These are phyloP conservation scores for Alviniconcha marisindica DNA, from an alignment of 1,140 invertebrate genomes.

Conservation along the genomic window DNA sequence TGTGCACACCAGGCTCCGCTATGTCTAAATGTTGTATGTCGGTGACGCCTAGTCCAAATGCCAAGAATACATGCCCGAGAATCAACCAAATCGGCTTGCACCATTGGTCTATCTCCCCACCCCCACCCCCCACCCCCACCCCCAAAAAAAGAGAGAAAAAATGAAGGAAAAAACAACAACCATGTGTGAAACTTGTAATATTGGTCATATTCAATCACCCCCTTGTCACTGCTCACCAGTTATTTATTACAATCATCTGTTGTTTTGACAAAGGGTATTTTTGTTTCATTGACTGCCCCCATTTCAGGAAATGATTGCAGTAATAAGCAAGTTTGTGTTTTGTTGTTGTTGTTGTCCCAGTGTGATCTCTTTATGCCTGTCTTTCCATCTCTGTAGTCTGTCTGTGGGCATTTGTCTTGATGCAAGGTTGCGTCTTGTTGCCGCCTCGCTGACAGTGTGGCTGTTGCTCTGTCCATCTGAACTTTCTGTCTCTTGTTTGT, in stretches of 20 bases:
- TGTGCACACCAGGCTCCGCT: not conserved
- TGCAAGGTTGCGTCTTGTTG: not conserved
- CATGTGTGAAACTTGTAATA: no score
- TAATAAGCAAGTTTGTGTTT: not conserved
- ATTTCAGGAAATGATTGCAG: not conserved
- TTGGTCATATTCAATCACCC: not conserved
- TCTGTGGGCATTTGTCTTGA: no score
- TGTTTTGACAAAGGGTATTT: not conserved
- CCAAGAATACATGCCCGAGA: not conserved
- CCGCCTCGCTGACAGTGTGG: no score
- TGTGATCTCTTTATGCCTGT: constrained; percentile 22
- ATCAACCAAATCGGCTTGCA: constrained; percentile 10
- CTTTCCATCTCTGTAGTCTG: not conserved
- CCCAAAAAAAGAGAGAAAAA: no score
- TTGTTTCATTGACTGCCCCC: not conserved
- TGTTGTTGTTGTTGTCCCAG: not conserved
- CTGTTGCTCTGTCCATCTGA: no score
- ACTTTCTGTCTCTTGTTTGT: no score
- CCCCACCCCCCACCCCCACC: no score
- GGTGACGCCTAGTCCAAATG: constrained; percentile 7
- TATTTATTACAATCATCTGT: constrained; percentile 6
- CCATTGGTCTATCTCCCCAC: not conserved
- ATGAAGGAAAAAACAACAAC: no score
- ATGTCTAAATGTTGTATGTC: not conserved
- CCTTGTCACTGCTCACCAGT: not conserved